Conservation (phyloP, 1,140 invertebrate genomes). For the Drosophila triauraria region DNA sequence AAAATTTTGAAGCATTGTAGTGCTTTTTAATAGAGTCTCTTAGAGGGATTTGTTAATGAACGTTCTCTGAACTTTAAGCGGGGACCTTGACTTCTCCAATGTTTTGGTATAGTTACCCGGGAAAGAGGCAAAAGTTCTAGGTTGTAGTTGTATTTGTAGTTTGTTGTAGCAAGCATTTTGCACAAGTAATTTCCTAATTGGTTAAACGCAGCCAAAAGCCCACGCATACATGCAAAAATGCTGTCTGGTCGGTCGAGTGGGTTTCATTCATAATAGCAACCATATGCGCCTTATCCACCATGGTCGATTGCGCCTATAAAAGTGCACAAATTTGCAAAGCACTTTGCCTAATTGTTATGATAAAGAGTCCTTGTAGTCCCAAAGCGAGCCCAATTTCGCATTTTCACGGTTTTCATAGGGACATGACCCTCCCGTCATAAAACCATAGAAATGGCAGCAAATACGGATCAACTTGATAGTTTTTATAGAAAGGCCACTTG, state of each 20-base stretch:
- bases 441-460: not conserved
- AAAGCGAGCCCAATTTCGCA: not conserved
- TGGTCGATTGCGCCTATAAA: constrained; percentile 47
- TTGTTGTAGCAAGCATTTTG: constrained; percentile 52
- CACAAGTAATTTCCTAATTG: constrained; percentile 73
- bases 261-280: constrained; percentile 41
- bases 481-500: too few relatives aligned
- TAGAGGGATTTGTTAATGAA: too few relatives aligned
- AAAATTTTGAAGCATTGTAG: too few relatives aligned
- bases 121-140: constrained; percentile 28
- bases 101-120: constrained; percentile 14
- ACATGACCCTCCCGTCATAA: not conserved
- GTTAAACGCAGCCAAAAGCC: constrained; percentile 33
- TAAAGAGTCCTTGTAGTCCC: constrained; percentile 36
- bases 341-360: constrained; percentile 64
- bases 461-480: constrained; percentile 19
- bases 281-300: constrained; percentile 25
- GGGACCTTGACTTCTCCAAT: not conserved
- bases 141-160: constrained; percentile 28
- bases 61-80: constrained; percentile 27
- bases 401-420: not conserved
- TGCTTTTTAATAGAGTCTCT: too few relatives aligned
- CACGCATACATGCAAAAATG: too few relatives aligned
- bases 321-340: constrained; percentile 58
- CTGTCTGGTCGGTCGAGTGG: constrained; percentile 3